phyloP scores from a whole-genome alignment of 2,113 vertebrate genomes.

The Sander vitreus region DNA sequence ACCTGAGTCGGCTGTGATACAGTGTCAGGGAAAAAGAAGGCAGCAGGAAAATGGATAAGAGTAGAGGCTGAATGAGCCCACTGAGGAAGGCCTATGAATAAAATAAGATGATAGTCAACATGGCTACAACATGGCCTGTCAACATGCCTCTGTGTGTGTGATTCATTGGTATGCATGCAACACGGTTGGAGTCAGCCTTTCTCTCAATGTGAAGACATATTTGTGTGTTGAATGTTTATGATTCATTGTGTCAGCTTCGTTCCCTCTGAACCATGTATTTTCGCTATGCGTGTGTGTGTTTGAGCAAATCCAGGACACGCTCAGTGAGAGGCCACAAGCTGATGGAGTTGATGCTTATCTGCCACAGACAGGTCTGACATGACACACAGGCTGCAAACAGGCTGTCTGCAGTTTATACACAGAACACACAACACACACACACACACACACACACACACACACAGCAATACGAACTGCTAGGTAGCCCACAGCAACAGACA shows the following conservation, averaged over 20 bases:
- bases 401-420: constrained; percentile 13
- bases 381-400: constrained; percentile 25
- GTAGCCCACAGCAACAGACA: constrained; percentile 36
- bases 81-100: constrained; percentile 59
- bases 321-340: constrained; percentile 60
- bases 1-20: constrained; percentile 14
- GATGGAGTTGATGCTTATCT: constrained; percentile 72
- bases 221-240: constrained; percentile 42
- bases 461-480: not conserved
- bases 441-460: constrained; percentile 24
- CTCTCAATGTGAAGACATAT: constrained; percentile 27
- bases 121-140: constrained; percentile 19
- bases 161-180: constrained; percentile 31
- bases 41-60: constrained; percentile 15
- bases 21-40: constrained; percentile 16
- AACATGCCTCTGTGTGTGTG: constrained; percentile 21
- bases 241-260: constrained; percentile 48
- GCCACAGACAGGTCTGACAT: constrained; percentile 59
- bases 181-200: constrained; percentile 6
- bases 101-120: constrained; percentile 44
- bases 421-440: constrained; percentile 17
- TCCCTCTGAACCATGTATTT: constrained; percentile 25
- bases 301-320: constrained; percentile 59
- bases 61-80: constrained; percentile 24
- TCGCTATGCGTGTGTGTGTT: constrained; percentile 35